Percentiles rank a stretch among this genome's conserved stretches.
Evolutionary conservation across 2,888 invertebrate species (phyloP).

Genomic region (Ectemnius continuus): DNA sequence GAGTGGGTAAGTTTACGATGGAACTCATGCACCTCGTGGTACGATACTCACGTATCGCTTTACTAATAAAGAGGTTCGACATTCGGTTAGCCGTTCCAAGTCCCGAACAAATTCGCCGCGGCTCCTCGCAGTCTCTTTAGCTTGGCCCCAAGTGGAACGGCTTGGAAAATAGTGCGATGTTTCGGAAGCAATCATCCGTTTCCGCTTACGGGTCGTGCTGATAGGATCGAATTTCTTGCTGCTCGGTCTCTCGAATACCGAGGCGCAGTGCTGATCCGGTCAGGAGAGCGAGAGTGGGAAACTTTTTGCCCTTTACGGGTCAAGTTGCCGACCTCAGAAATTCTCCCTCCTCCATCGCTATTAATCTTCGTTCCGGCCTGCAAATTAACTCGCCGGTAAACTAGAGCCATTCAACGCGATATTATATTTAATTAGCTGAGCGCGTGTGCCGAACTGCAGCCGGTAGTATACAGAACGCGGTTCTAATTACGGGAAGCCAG

Average conservation of each 20-base stretch:
- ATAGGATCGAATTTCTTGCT: conserved; percentile 50
- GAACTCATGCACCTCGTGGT: conserved; percentile 2
- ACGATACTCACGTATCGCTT: background rate
- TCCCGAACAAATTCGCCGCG: conserved; percentile 28
- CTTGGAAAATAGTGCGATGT: conserved; percentile 57
- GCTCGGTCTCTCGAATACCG: conserved; percentile 33
- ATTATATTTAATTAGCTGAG: background rate
- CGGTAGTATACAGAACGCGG: background rate
- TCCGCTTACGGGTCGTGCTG: conserved; percentile 49
- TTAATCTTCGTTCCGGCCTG: conserved; percentile 4
- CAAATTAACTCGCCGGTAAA: background rate
- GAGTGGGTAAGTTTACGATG: background rate
- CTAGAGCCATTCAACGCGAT: background rate
- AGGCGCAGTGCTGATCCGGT: conserved; percentile 45
- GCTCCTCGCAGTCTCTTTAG: conserved; percentile 17
- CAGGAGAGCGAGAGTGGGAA: conserved; percentile 31
- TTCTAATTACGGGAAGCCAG: background rate
- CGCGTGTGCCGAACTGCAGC: background rate
- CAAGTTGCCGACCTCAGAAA: conserved; percentile 4
- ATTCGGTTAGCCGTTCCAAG: conserved; percentile 6
- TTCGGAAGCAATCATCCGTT: conserved; percentile 63
- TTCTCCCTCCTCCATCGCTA: background rate
- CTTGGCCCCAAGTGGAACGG: conserved; percentile 29
- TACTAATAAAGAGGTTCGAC: background rate
- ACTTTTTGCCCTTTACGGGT: conserved; percentile 1